Conservation (phyloP, 2,797 vertebrate species). For the Otolemur crassicaudatus region DNA sequence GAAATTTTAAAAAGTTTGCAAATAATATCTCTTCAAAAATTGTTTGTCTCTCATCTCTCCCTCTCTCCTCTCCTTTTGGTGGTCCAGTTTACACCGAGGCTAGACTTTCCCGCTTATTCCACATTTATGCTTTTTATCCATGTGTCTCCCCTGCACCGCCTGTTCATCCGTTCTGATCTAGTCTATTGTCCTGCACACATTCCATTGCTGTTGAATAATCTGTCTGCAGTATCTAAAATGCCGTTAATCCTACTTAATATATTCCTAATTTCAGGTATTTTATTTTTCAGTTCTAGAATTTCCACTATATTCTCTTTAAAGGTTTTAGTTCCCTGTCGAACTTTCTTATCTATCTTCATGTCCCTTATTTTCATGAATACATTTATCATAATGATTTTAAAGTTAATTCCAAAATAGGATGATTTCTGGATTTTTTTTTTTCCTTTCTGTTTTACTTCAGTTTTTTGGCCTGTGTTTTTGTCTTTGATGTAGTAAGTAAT, state of each 20-base stretch:
- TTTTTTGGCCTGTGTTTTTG: not conserved
- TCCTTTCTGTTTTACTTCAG: not conserved
- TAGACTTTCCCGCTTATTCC: not conserved
- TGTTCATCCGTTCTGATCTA: not conserved
- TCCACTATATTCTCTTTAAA: slow-evolving; percentile 17
- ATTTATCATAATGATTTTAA: not conserved
- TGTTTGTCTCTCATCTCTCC: not conserved
- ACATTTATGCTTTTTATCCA: not conserved
- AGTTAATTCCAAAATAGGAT: not conserved
- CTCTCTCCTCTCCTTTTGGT: not conserved
- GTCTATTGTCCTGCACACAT: not conserved
- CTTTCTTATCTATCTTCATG: not conserved
- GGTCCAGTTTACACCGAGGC: not conserved
- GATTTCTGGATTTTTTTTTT: not conserved
- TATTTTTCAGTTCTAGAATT: not conserved
- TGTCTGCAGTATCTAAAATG: not conserved
- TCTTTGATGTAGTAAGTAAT: not conserved
- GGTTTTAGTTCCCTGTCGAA: not conserved
- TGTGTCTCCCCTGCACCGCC: not conserved
- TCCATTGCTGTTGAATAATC: not conserved
- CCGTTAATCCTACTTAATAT: not conserved
- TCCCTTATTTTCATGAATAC: not conserved
- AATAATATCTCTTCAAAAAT: not conserved
- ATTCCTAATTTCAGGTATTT: not conserved
- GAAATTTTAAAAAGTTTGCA: not conserved